phyloP scores from a whole-genome alignment of 1,140 invertebrate species.

The Drosophila ananassae region DNA sequence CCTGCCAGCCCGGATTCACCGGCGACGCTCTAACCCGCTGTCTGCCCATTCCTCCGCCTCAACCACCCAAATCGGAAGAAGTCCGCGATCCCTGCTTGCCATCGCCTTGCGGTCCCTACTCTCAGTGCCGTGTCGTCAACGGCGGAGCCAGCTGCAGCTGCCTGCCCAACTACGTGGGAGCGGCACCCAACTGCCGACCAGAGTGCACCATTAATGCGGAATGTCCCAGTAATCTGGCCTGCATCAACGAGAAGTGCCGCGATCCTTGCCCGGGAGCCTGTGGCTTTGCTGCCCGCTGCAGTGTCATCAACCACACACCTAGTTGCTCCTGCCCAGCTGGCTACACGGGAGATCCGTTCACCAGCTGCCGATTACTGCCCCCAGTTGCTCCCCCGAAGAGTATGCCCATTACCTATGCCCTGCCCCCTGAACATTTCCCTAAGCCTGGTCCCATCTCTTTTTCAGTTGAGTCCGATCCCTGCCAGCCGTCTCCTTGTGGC shows the following conservation, averaged over 20 bases:
- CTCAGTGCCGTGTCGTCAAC: conserved; percentile 88
- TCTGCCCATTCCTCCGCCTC: conserved; percentile 85
- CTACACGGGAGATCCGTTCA: conserved; percentile 89
- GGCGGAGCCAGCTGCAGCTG: conserved; percentile 89
- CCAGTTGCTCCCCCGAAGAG: conserved; percentile 80
- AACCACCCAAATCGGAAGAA: conserved; percentile 85
- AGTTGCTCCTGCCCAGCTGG: conserved; percentile 88
- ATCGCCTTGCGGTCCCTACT: conserved; percentile 89
- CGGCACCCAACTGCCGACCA: conserved; percentile 89
- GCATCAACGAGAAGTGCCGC: conserved; percentile 88
- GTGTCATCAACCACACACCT: conserved; percentile 88
- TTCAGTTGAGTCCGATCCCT: conserved; percentile 85
- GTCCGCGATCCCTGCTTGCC: conserved; percentile 88
- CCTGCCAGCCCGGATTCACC: conserved; percentile 90
- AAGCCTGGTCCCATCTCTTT: conserved; percentile 75
- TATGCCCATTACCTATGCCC: conserved; percentile 28
- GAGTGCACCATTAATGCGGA: conserved; percentile 91
- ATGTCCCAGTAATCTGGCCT: conserved; percentile 88
- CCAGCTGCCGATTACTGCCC: conserved; percentile 85
- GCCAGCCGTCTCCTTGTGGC: conserved; percentile 89
- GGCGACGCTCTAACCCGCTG: conserved; percentile 94
- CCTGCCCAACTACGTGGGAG: conserved; percentile 87
- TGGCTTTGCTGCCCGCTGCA: conserved; percentile 87
- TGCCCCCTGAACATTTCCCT: conserved; percentile 47
- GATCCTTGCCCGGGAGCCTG: conserved; percentile 90